phyloP scores from a whole-genome alignment of 2,113 vertebrate species.

The Mixornis gularis region DNA sequence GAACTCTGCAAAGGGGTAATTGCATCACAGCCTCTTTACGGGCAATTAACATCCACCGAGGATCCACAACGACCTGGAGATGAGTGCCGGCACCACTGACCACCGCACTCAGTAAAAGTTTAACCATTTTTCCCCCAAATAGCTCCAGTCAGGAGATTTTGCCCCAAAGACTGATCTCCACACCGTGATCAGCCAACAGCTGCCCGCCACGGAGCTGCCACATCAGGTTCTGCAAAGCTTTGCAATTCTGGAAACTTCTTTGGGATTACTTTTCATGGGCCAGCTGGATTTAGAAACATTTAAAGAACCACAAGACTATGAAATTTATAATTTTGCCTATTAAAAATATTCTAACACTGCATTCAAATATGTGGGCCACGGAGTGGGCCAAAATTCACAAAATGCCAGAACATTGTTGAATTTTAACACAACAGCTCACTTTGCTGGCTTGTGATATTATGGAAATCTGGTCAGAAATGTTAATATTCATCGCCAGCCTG shows the following conservation, averaged over 20 bases:
- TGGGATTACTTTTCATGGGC: background rate
- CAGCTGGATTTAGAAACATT: background rate
- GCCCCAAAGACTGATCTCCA: background rate
- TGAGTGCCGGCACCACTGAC: background rate
- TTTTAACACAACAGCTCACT: background rate
- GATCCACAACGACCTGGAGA: fast-evolving
- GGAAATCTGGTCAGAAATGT: background rate
- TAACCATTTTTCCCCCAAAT: background rate
- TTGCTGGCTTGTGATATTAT: background rate
- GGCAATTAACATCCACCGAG: background rate
- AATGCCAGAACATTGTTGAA: background rate
- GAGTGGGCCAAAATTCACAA: background rate
- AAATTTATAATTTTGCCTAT: background rate
- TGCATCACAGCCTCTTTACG: background rate
- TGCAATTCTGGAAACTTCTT: background rate
- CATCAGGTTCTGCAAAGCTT: fast-evolving
- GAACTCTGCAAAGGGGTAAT: background rate
- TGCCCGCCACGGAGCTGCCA: background rate
- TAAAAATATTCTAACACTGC: background rate
- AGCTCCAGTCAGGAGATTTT: background rate
- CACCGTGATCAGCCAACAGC: background rate
- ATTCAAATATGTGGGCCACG: fast-evolving
- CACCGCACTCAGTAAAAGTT: background rate
- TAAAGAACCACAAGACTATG: fast-evolving
- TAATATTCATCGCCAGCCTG: too few relatives aligned